phyloP scores from a whole-genome alignment of 2,113 vertebrate species.

The Paracanthobrama guichenoti region DNA sequence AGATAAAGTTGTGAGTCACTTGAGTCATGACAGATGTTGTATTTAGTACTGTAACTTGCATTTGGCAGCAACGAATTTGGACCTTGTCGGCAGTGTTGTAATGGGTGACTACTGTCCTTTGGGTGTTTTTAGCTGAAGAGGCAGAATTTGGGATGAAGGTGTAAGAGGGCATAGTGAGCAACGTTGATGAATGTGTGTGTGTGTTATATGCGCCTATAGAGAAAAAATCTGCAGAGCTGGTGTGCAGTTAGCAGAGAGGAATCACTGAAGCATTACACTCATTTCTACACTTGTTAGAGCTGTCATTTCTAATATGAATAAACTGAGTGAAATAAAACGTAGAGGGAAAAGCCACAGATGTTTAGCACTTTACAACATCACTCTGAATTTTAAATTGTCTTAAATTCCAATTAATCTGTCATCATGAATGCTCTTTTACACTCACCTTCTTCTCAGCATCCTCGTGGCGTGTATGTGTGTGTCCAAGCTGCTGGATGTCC shows the following conservation, averaged over 20 bases:
- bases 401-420: neutral
- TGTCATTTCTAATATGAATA: conserved; percentile 2
- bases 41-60: neutral
- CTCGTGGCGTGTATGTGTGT: conserved; percentile 74
- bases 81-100: neutral
- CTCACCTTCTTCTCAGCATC: conserved; percentile 88
- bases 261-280: neutral
- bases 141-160: conserved; percentile 21
- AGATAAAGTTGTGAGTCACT: neutral
- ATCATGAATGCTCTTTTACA: neutral
- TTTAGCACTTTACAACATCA: neutral
- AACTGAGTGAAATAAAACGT: neutral
- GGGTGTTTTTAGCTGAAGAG: conserved; percentile 2
- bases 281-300: conserved; percentile 8
- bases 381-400: conserved; percentile 1
- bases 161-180: neutral
- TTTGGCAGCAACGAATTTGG: neutral
- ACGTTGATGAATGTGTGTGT: neutral
- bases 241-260: neutral
- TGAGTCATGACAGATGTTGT: neutral
- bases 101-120: neutral
- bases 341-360: neutral
- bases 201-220: neutral
- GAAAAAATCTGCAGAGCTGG: conserved; percentile 8
- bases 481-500: conserved; percentile 73